These are phyloP conservation scores for Brenthis daphne DNA, from an alignment of 2,888 invertebrate genomes.

Conservation along the genomic window DNA sequence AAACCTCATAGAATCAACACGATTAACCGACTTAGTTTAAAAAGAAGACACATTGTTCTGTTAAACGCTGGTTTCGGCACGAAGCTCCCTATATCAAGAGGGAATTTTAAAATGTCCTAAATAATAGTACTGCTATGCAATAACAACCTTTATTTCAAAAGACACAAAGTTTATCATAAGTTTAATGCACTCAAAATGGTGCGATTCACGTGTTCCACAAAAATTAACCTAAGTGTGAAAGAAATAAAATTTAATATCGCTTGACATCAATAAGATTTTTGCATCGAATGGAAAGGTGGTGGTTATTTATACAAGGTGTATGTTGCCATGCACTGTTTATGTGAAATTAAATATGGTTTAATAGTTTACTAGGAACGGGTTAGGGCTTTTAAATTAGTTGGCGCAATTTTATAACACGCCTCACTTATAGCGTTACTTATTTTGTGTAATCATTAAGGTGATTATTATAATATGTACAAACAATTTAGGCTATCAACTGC, in stretches of 20 bases:
- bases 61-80: constrained; percentile 79
- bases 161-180: constrained; percentile 47
- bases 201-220: constrained; percentile 47
- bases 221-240: constrained; percentile 51
- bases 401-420: constrained; percentile 46
- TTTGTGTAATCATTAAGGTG: constrained; percentile 23
- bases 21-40: constrained; percentile 66
- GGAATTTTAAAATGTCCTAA: constrained; percentile 60
- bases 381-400: constrained; percentile 57
- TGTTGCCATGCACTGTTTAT: constrained; percentile 71
- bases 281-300: constrained; percentile 57
- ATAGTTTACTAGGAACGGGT: constrained; percentile 72
- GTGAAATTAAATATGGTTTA: constrained; percentile 75
- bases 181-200: constrained; percentile 40
- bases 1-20: constrained; percentile 54
- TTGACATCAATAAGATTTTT: constrained; percentile 49
- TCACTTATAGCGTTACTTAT: constrained; percentile 24
- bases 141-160: constrained; percentile 47
- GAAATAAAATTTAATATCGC: constrained; percentile 58
- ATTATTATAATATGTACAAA: constrained; percentile 25
- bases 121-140: constrained; percentile 45
- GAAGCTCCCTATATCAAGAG: constrained; percentile 68
- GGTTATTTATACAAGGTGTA: constrained; percentile 68
- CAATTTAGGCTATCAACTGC: constrained; percentile 6
- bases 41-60: constrained; percentile 73